Evolutionary conservation across 2,113 vertebrate genomes (phyloP).

Genomic region (Cairina moschata): DNA sequence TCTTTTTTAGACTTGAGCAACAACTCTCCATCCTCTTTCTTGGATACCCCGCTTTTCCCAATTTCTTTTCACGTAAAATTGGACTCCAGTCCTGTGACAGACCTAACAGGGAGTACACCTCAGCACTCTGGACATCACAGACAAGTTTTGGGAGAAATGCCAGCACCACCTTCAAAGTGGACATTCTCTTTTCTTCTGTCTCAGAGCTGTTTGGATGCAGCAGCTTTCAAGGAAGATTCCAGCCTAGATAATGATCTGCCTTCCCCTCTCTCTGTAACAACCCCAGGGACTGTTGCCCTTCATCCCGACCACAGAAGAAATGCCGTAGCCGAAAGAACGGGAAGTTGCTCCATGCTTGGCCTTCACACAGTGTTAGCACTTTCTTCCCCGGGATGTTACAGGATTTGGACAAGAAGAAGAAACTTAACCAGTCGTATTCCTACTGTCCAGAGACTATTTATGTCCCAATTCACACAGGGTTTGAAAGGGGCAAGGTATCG

Average conservation of each 20-base stretch:
- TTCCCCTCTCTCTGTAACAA: not conserved
- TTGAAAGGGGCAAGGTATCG: conserved; percentile 70
- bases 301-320: not conserved
- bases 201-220: conserved; percentile 37
- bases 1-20: conserved; percentile 49
- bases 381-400: conserved; percentile 82
- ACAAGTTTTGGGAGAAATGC: not conserved
- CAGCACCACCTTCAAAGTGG: conserved; percentile 62
- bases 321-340: conserved; percentile 38
- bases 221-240: conserved; percentile 62
- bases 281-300: conserved; percentile 4
- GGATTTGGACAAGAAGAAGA: conserved; percentile 80
- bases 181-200: conserved; percentile 77
- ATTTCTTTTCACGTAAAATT: conserved; percentile 70
- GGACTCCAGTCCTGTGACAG: conserved; percentile 28
- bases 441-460: conserved; percentile 73
- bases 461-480: conserved; percentile 76
- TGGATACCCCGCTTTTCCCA: conserved; percentile 52
- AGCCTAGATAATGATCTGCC: conserved; percentile 9
- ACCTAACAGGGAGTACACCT: conserved; percentile 40
- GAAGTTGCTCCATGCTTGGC: conserved; percentile 68
- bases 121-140: conserved; percentile 42
- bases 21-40: conserved; percentile 37
- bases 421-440: conserved; percentile 72
- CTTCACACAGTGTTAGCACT: conserved; percentile 83